Conservation (phyloP, 2,888 invertebrate genomes). For the Aradus depressus region DNA sequence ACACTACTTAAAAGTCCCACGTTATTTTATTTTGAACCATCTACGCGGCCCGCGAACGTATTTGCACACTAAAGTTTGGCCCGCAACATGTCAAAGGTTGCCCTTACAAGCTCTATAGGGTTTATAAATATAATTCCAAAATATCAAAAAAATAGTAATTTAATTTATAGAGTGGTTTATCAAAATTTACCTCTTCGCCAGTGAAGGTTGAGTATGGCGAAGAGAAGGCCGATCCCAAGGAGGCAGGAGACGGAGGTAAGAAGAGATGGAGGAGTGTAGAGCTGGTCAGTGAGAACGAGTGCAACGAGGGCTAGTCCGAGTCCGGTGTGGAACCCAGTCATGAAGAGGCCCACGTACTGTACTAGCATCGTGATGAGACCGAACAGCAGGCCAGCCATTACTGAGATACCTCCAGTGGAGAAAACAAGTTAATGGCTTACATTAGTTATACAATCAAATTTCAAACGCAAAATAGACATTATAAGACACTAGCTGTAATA, state of each 20-base stretch:
- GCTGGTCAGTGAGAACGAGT: conserved; percentile 48
- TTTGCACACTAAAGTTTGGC: too few relatives aligned
- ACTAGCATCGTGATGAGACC: conserved; percentile 72
- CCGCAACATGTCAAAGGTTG: too few relatives aligned
- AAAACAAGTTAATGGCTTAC: too few relatives aligned
- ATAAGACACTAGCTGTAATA: too few relatives aligned
- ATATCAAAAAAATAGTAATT: background rate
- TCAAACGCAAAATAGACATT: too few relatives aligned
- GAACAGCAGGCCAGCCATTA: conserved; percentile 61
- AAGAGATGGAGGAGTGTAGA: conserved; percentile 45
- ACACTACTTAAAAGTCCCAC: too few relatives aligned
- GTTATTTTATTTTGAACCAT: too few relatives aligned
- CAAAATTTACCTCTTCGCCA: conserved; percentile 55
- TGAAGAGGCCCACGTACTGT: conserved; percentile 69
- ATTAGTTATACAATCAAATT: too few relatives aligned
- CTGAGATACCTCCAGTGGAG: conserved; percentile 48
- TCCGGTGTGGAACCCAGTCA: conserved; percentile 68
- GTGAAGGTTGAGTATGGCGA: conserved; percentile 58
- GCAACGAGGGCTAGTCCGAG: conserved; percentile 43
- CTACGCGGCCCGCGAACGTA: too few relatives aligned
- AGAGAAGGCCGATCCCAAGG: conserved; percentile 53
- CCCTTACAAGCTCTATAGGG: too few relatives aligned
- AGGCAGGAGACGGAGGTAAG: conserved; percentile 59
- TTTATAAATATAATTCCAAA: too few relatives aligned
- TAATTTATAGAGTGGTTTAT: background rate